phyloP scores from a whole-genome alignment of 2,888 invertebrate species.

The Clanis bilineata region DNA sequence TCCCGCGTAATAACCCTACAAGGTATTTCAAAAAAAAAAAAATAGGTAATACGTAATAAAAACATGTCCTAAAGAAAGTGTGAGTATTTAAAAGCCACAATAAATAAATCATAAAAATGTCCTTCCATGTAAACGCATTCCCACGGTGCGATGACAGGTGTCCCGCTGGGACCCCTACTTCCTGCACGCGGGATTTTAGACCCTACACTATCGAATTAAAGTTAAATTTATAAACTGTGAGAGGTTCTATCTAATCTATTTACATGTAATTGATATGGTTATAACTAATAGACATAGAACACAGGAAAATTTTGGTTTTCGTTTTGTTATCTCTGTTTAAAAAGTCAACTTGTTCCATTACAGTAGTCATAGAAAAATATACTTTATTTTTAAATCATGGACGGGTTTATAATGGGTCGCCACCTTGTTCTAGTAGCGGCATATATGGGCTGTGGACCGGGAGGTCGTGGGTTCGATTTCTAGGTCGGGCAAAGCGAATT shows the following conservation, averaged over 20 bases:
- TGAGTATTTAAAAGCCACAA: slow-evolving; percentile 19
- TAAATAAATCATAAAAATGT: slow-evolving; percentile 38
- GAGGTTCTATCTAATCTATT: slow-evolving; percentile 9
- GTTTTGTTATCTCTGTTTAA: not conserved
- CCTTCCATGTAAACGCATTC: slow-evolving; percentile 38
- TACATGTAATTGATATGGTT: slow-evolving; percentile 6
- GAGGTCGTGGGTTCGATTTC: too few species aligned
- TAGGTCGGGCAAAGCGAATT: too few species aligned
- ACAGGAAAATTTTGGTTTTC: not conserved
- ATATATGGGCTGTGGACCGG: too few species aligned
- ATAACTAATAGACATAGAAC: not conserved
- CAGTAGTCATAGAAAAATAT: too few species aligned
- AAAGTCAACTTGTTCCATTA: not conserved
- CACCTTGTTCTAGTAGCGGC: too few species aligned
- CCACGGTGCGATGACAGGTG: slow-evolving; percentile 62
- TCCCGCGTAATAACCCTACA: too few species aligned
- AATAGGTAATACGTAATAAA: not conserved
- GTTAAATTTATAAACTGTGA: not conserved
- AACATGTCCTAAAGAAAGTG: not conserved
- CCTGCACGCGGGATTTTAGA: slow-evolving; percentile 8
- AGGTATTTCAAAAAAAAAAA: too few species aligned
- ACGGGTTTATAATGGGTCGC: too few species aligned
- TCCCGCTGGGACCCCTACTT: slow-evolving; percentile 19
- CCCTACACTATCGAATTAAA: not conserved
- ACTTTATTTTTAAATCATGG: too few species aligned